Conservation (phyloP, 1,140 invertebrate genomes). For the Magallana angulata region DNA sequence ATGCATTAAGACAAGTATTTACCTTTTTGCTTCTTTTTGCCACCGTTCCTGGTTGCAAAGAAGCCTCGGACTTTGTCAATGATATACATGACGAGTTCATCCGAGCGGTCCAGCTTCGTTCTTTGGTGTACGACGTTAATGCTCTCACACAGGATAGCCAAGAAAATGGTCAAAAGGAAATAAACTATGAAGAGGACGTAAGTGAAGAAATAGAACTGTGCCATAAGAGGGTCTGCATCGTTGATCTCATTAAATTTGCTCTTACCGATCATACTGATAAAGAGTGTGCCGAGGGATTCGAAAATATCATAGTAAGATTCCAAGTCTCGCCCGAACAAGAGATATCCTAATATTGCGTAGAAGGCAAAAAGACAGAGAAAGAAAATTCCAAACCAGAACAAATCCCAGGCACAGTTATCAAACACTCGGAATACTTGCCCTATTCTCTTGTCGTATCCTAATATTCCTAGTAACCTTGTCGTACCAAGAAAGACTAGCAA, state of each 20-base stretch:
- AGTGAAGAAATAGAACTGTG: slow-evolving; percentile 66
- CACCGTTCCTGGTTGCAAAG: slow-evolving; percentile 38
- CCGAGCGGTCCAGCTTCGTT: slow-evolving; percentile 57
- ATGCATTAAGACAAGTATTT: background rate
- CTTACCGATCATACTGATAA: slow-evolving; percentile 85
- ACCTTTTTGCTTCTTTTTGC: slow-evolving; percentile 17
- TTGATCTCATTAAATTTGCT: slow-evolving; percentile 67
- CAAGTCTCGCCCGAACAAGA: slow-evolving; percentile 63
- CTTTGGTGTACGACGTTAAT: slow-evolving; percentile 60
- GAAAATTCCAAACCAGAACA: slow-evolving; percentile 65
- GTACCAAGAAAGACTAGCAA: slow-evolving; percentile 65
- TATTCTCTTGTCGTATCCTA: slow-evolving; percentile 72
- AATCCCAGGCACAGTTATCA: slow-evolving; percentile 54
- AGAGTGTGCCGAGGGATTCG: slow-evolving; percentile 62
- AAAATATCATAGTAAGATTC: slow-evolving; percentile 66
- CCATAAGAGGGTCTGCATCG: slow-evolving; percentile 58
- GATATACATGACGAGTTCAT: slow-evolving; percentile 62
- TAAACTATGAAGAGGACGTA: slow-evolving; percentile 63
- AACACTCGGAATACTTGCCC: slow-evolving; percentile 62
- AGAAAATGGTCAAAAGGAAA: slow-evolving; percentile 66
- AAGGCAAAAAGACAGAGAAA: slow-evolving; percentile 60
- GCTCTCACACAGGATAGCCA: slow-evolving; percentile 66
- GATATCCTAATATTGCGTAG: slow-evolving; percentile 62
- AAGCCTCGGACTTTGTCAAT: slow-evolving; percentile 57
- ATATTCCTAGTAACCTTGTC: slow-evolving; percentile 64